A percentile compares a stretch with the other conserved stretches of the same genome.
Evolutionary conservation across 2,888 invertebrate genomes (phyloP).

Genomic region (Agrotis puta): DNA sequence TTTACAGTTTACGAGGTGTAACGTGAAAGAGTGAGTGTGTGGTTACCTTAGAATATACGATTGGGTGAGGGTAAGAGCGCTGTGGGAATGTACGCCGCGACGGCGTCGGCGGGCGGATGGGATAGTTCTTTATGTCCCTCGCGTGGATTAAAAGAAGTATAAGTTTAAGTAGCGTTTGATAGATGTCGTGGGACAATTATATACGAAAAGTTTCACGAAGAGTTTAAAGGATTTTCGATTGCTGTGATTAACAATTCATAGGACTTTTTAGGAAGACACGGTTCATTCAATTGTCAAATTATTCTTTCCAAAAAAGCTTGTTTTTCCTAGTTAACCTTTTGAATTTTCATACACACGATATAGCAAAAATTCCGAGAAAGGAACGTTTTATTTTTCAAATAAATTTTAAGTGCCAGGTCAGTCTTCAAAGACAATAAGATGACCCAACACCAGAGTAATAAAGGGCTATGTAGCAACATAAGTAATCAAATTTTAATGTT

Average conservation of each 20-base stretch:
- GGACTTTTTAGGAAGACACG: not conserved
- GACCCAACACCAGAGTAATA: too few relatives aligned
- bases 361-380: too few relatives aligned
- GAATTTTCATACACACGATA: too few relatives aligned
- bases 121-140: constrained; percentile 54
- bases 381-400: too few relatives aligned
- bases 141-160: constrained; percentile 46
- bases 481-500: too few relatives aligned
- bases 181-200: constrained; percentile 23
- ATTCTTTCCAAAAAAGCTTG: too few relatives aligned
- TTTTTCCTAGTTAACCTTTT: too few relatives aligned
- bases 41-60: constrained; percentile 73
- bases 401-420: too few relatives aligned
- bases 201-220: not conserved
- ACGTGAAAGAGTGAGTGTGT: constrained; percentile 80
- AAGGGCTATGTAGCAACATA: too few relatives aligned
- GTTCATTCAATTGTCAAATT: not conserved
- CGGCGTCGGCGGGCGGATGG: constrained; percentile 8
- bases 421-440: too few relatives aligned
- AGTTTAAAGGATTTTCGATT: not conserved
- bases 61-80: constrained; percentile 54
- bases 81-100: constrained; percentile 23
- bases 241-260: too few relatives aligned
- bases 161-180: constrained; percentile 42
- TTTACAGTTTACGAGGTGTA: constrained; percentile 79